Conservation (phyloP, 2,888 invertebrate genomes). For the Drosophila atripex region DNA sequence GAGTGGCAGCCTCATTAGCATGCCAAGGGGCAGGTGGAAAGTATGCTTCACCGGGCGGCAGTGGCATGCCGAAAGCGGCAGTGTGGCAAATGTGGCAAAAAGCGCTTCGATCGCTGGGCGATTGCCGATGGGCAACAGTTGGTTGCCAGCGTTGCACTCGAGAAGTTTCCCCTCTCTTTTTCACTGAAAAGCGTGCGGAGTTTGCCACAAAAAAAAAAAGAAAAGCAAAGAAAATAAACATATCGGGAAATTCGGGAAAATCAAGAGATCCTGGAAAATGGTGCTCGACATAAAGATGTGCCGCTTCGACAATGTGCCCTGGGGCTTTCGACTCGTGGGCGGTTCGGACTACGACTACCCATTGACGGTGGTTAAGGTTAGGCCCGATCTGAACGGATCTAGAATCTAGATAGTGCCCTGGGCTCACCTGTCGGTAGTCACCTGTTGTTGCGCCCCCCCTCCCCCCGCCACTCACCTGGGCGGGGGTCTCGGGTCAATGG, state of each 20-base stretch:
- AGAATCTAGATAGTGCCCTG: slow-evolving; percentile 1
- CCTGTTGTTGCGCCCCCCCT: not conserved
- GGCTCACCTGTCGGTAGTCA: slow-evolving; percentile 27
- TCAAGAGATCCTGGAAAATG: slow-evolving; percentile 84
- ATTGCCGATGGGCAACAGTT: slow-evolving; percentile 59
- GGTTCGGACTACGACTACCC: slow-evolving; percentile 90
- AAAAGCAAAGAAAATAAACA: not conserved
- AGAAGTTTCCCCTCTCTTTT: slow-evolving; percentile 5
- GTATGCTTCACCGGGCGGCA: slow-evolving; percentile 66
- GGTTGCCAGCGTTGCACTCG: slow-evolving; percentile 60
- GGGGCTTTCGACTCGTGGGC: slow-evolving; percentile 92
- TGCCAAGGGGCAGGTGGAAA: slow-evolving; percentile 55
- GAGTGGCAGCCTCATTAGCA: slow-evolving; percentile 66
- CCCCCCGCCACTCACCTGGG: slow-evolving; percentile 4
- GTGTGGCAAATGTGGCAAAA: slow-evolving; percentile 27
- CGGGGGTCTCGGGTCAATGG: not conserved
- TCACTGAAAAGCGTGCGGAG: slow-evolving; percentile 12
- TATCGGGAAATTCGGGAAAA: slow-evolving; percentile 11
- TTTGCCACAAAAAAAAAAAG: not conserved
- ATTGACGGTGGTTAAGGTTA: slow-evolving; percentile 90
- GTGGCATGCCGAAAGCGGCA: slow-evolving; percentile 10
- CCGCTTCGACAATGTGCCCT: slow-evolving; percentile 87
- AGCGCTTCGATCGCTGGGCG: slow-evolving; percentile 39
- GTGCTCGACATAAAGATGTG: slow-evolving; percentile 88
- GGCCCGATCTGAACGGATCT: slow-evolving; percentile 44